Evolutionary conservation across 2,797 vertebrate genomes (phyloP).

Genomic region (Spea hammondii): DNA sequence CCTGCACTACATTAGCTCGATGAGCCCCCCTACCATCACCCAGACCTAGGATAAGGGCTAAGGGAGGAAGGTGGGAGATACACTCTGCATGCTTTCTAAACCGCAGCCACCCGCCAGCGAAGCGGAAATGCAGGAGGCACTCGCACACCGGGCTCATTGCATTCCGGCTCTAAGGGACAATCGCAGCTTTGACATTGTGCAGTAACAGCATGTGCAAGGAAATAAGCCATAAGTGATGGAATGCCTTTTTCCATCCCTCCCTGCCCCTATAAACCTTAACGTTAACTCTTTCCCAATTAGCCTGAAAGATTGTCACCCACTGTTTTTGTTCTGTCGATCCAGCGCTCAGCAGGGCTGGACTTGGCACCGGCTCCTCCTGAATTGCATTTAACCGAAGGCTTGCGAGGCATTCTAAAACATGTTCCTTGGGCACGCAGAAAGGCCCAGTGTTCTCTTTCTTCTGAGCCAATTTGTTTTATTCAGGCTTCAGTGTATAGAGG

Average conservation of each 20-base stretch:
- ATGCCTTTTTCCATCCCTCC: slow-evolving; percentile 32
- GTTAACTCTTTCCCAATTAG: slow-evolving; percentile 22
- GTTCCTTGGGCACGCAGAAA: neutral
- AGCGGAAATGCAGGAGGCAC: slow-evolving; percentile 50
- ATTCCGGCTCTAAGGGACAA: slow-evolving; percentile 49
- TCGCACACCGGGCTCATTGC: slow-evolving; percentile 33
- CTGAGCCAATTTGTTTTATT: neutral
- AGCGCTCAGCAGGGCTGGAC: neutral
- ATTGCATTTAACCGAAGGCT: neutral
- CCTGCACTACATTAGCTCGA: slow-evolving; percentile 43
- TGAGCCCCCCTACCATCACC: neutral
- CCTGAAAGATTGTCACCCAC: neutral
- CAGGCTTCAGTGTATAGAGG: neutral
- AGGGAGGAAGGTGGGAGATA: slow-evolving; percentile 7
- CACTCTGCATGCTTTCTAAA: slow-evolving; percentile 39
- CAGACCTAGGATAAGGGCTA: neutral
- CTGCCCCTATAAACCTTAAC: neutral
- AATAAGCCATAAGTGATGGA: slow-evolving; percentile 47
- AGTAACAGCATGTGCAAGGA: slow-evolving; percentile 49
- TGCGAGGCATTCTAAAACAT: too few species aligned
- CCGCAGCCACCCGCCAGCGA: slow-evolving; percentile 48
- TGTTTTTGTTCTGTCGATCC: neutral
- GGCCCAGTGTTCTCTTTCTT: neutral
- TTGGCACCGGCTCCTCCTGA: neutral
- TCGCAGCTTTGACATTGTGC: slow-evolving; percentile 53